Base-by-base conservation (phyloP, 1,140 invertebrate genomes). In the Brachionus sp. region DNA sequence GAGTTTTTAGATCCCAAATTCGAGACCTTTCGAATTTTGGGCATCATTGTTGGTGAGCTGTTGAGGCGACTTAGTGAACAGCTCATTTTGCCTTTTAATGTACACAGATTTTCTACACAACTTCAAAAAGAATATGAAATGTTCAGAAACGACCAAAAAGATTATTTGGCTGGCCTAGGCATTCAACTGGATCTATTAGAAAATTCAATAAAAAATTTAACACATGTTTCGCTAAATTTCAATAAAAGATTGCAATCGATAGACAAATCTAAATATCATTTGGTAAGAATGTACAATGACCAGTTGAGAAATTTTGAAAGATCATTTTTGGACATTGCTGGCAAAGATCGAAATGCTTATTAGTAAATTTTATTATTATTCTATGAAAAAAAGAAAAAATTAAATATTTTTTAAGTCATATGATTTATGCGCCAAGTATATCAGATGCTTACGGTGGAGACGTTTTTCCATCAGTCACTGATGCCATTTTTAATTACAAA, bases 1-100 rank as follows among this genome's bases (percentile, higher is more conserved):
- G 84, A 86, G 50, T 64, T 89, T 37, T 85, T 89, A 35, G 90
- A 90, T 83, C 85, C 83, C 9, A 84, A 85, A 6, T 88, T 88
- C 29, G 33, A 82, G 80, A 57, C 80, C 6, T 66, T 66, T 44
- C 13, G 80, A 16, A 42, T 66, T 10, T 35, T 82, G 46, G 80
- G 35, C 3, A 29, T 42, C 0, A 25, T 82, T 35, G 50, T 53
- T 5, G 62, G 57, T 12, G 80, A 66, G 12, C 16, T 82, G 9
- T n/a, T 66, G 16, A 25, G 57, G 29, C 3, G 57, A 12, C 10
- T 82, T 4, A 42, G 46, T n/a, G 80, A 82, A 33, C 29, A 39
- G 1, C 35, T 66, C 4, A 57, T 82, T 46, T 29, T 82, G 19
- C 80, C 57, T 3, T 70, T 82, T 23, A 82, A 68, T 53, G 57